Base-by-base conservation (phyloP, 2,797 vertebrate species). In the Gymnoscopelus microlampas region DNA sequence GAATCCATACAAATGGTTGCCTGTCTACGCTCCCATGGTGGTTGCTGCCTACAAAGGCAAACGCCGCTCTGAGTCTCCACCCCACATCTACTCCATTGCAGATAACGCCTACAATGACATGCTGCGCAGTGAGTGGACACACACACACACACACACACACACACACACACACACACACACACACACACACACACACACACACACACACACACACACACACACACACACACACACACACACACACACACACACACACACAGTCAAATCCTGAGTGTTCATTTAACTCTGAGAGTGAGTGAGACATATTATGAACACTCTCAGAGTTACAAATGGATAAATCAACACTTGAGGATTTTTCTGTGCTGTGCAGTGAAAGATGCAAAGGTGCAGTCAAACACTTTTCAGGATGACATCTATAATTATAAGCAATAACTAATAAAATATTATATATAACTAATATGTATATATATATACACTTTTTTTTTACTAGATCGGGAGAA, bases 1-100 rank as follows among this genome's bases (percentile, higher is more conserved):
- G 85, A 97, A 97, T 81, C 96, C 96, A 39, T 98, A 97, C 91
- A 98, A 98, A 88, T 98, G 96, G 96, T 94, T 98, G 70, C 96
- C 96, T 0, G 94, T 98, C 85, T 98, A 98, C 93, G 95, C 94
- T 0, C 71, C 96, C 0, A 78, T 92, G 0, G 96, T 97, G 81
- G 96, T 98, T 32, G 95, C 94, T 0, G 95, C 88, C 68, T 98
- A 98, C 93, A 97, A 95, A 88, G 97, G 97, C 87, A 98, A 96
- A 86, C 91, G 96, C 9, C 95, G 96, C 78, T 89, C 96, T 0
- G 95, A 97, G 89, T 87, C 72, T 0, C 96, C 97, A 0, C 97
- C 97, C 0, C 96, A 98, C 83, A 97, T 98, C 87, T 98, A 97
- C 79, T 87, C 96, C 65, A 96, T 97, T 5, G 95, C 97, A 0